These are phyloP conservation scores for Rhadinocentrus ornatus DNA, from an alignment of 2,797 vertebrate species.

Conservation along the genomic window DNA sequence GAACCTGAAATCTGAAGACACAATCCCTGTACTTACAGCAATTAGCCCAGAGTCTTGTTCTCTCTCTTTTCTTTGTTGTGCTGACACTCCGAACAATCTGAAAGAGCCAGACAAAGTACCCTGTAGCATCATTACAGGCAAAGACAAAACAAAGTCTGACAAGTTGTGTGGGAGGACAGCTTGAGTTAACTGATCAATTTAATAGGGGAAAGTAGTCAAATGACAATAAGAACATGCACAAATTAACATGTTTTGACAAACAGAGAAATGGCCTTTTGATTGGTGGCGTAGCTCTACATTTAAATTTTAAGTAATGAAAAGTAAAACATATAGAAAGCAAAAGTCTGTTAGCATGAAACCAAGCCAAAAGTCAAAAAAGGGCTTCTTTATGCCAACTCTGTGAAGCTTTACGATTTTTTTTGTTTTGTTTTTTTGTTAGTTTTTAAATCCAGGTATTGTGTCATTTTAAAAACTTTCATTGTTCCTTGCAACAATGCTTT, in stretches of 20 bases:
- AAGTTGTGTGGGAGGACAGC: constrained; percentile 27
- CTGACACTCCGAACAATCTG: constrained; percentile 35
- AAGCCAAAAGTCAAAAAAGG: neutral
- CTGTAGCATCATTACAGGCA: constrained; percentile 45
- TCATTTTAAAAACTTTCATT: neutral
- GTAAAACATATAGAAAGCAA: constrained; percentile 4
- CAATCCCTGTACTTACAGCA: constrained; percentile 51
- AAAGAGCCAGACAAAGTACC: constrained; percentile 28
- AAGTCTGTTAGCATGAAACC: neutral
- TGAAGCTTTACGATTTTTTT: neutral
- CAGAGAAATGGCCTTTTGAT: neutral
- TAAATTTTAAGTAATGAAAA: neutral
- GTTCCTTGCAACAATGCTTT: neutral
- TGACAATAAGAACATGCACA: constrained; percentile 12
- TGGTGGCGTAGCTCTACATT: neutral
- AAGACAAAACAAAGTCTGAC: constrained; percentile 27
- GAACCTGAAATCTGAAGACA: constrained; percentile 54
- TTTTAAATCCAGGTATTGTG: neutral
- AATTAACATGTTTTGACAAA: neutral
- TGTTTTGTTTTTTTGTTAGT: neutral
- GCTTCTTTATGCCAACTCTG: neutral
- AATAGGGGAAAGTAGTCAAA: neutral
- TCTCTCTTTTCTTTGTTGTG: constrained; percentile 39
- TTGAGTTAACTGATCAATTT: constrained; percentile 21
- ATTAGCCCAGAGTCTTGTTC: constrained; percentile 47